Evolutionary conservation across 2,888 invertebrate species (phyloP).

Genomic region (Andrena flavipes): DNA sequence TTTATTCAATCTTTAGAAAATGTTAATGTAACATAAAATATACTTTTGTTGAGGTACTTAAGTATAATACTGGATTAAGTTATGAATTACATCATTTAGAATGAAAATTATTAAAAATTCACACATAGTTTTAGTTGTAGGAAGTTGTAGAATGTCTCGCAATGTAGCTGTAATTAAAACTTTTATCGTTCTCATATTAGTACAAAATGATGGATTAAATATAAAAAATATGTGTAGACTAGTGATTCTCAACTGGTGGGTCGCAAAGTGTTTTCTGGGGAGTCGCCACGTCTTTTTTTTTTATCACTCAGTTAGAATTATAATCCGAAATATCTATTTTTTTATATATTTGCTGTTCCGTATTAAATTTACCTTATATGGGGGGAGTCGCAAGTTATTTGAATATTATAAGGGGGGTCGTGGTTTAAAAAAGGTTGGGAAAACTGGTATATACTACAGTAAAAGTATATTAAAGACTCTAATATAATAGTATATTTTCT

Average conservation of each 20-base stretch:
- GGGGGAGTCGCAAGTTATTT: too few species aligned
- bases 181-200: slow-evolving; percentile 66
- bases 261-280: too few species aligned
- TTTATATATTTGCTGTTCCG: too few species aligned
- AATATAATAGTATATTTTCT: slow-evolving; percentile 33
- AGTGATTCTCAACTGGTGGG: too few species aligned
- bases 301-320: too few species aligned
- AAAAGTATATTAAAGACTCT: slow-evolving; percentile 12
- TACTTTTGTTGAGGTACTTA: slow-evolving; percentile 65
- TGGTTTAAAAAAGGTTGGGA: too few species aligned
- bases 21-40: slow-evolving; percentile 62
- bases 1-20: slow-evolving; percentile 57
- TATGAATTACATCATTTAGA: slow-evolving; percentile 75
- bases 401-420: too few species aligned
- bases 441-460: slow-evolving; percentile 33
- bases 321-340: too few species aligned
- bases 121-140: slow-evolving; percentile 40
- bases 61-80: slow-evolving; percentile 70
- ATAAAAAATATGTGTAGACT: slow-evolving; percentile 45
- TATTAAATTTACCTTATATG: too few species aligned
- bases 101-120: slow-evolving; percentile 57
- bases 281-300: too few species aligned
- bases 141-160: slow-evolving; percentile 43
- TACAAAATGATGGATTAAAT: slow-evolving; percentile 70
- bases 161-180: slow-evolving; percentile 48